Evolutionary conservation across 2,888 invertebrate species (phyloP).

Genomic region (Sialis lutaria): DNA sequence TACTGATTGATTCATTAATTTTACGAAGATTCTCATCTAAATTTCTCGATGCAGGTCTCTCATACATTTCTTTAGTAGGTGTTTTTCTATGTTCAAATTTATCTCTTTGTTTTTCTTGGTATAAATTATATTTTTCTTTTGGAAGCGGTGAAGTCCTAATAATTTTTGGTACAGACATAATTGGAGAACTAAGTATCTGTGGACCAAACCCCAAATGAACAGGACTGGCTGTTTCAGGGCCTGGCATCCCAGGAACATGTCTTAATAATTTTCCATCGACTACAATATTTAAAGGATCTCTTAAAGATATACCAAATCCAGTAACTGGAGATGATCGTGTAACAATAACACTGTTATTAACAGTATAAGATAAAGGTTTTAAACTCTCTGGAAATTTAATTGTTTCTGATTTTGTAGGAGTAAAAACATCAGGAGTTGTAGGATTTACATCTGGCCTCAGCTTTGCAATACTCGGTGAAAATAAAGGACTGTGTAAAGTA

Average conservation of each 20-base stretch:
- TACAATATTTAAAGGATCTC: constrained; percentile 30
- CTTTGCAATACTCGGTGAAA: neutral
- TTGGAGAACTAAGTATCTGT: constrained; percentile 18
- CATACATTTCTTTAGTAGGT: neutral
- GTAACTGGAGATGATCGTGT: neutral
- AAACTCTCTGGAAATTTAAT: neutral
- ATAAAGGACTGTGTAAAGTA: neutral
- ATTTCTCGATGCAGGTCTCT: neutral
- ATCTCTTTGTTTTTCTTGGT: neutral
- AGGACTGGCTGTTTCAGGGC: constrained; percentile 30
- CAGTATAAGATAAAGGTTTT: neutral
- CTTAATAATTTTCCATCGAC: constrained; percentile 61
- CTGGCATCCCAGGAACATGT: constrained; percentile 76
- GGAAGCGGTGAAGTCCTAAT: constrained; percentile 2
- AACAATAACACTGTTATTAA: neutral
- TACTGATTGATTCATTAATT: neutral
- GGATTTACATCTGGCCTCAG: neutral
- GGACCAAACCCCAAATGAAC: neutral
- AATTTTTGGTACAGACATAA: constrained; percentile 8
- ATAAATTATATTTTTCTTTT: neutral
- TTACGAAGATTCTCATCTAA: neutral
- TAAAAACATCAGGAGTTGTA: neutral
- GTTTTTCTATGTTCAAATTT: too few relatives aligned
- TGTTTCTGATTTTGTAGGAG: neutral
- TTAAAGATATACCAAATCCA: constrained; percentile 14